Evolutionary conservation across 2,797 vertebrate species (phyloP).

Genomic region (Myioborus melanocephalus): DNA sequence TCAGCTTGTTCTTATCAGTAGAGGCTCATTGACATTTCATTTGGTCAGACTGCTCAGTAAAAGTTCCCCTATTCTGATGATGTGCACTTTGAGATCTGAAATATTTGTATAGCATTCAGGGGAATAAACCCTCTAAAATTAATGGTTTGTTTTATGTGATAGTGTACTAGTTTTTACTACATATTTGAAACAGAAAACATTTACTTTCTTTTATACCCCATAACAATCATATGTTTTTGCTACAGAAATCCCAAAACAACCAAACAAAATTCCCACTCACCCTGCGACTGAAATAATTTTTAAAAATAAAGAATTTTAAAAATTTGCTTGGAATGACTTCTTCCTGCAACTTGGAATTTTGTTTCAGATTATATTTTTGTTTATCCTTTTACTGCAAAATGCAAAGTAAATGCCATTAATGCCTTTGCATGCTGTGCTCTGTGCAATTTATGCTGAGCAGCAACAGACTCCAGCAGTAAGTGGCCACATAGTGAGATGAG

Average conservation of each 20-base stretch:
- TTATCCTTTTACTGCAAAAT: conserved; percentile 14
- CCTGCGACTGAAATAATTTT: not conserved
- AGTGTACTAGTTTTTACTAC: not conserved
- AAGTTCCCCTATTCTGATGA: not conserved
- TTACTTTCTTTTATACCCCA: not conserved
- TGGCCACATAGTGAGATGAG: conserved; percentile 31
- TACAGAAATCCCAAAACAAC: not conserved
- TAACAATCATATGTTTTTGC: not conserved
- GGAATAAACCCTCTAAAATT: not conserved
- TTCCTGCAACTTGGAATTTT: not conserved
- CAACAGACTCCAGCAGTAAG: conserved; percentile 10
- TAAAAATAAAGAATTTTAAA: not conserved
- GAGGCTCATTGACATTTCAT: not conserved
- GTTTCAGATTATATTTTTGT: not conserved
- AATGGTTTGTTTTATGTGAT: not conserved
- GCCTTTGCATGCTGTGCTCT: conserved; percentile 16
- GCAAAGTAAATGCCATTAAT: conserved; percentile 29
- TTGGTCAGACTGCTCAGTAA: not conserved
- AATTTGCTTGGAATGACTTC: not conserved
- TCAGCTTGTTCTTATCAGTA: not conserved
- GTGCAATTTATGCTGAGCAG: conserved; percentile 33
- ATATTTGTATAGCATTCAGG: not conserved
- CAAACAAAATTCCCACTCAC: rapidly evolving
- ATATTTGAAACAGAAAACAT: not conserved
- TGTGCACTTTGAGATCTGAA: not conserved